Evolutionary conservation across 1,140 invertebrate genomes (phyloP).

Genomic region (Anoplophora glabripennis): DNA sequence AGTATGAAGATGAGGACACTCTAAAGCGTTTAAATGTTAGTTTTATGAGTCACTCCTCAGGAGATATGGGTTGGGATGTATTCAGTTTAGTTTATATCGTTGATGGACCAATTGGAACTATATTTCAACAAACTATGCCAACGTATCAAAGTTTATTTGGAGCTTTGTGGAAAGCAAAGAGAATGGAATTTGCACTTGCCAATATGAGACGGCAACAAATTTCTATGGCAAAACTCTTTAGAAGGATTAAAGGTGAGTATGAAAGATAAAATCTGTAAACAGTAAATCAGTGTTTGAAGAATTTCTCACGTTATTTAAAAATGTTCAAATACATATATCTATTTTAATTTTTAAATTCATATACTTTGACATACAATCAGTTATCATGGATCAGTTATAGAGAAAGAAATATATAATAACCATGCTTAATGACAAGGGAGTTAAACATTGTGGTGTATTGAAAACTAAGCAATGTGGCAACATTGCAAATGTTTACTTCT

Average conservation of each 20-base stretch:
- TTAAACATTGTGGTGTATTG: too few species aligned
- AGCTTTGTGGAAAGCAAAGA: constrained; percentile 90
- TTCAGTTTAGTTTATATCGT: constrained; percentile 92
- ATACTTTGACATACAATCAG: too few species aligned
- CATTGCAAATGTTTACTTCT: too few species aligned
- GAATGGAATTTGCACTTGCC: constrained; percentile 88
- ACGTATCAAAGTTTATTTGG: constrained; percentile 88
- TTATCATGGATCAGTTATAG: too few species aligned
- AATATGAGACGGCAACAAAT: constrained; percentile 87
- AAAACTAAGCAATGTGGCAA: too few species aligned
- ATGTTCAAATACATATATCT: too few species aligned
- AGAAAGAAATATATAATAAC: too few species aligned
- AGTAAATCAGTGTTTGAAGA: not conserved
- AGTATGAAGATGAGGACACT: constrained; percentile 90
- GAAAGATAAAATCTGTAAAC: not conserved
- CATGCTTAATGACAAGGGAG: too few species aligned
- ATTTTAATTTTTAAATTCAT: too few species aligned
- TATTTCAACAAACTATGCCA: constrained; percentile 82
- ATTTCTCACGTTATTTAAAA: not conserved
- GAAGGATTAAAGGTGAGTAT: constrained; percentile 55
- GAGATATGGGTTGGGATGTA: constrained; percentile 93
- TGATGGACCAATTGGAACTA: constrained; percentile 88
- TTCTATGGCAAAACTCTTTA: constrained; percentile 70
- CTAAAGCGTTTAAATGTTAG: constrained; percentile 83
- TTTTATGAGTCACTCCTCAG: constrained; percentile 60